These are phyloP conservation scores for Heterotilapia buettikoferi DNA, from an alignment of 2,113 vertebrate genomes.

Conservation along the genomic window DNA sequence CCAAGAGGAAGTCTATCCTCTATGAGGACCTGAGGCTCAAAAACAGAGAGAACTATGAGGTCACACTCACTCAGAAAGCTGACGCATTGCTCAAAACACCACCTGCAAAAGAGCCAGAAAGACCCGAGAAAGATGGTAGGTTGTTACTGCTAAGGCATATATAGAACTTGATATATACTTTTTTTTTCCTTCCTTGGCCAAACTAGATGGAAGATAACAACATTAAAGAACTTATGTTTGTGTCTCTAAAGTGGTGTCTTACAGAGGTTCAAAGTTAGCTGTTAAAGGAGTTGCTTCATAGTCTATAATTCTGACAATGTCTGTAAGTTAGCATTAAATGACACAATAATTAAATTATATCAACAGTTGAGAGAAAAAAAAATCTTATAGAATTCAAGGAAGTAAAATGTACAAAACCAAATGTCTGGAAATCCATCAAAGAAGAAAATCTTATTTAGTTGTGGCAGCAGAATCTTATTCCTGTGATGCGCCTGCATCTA, in stretches of 20 bases:
- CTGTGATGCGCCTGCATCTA: not conserved
- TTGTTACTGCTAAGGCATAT: not conserved
- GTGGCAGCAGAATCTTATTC: not conserved
- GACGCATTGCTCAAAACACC: constrained; percentile 57
- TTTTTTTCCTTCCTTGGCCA: not conserved
- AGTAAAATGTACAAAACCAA: not conserved
- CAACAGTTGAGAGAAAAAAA: not conserved
- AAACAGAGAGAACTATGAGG: constrained; percentile 77
- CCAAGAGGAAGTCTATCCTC: constrained; percentile 62
- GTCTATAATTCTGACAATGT: not conserved
- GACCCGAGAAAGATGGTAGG: constrained; percentile 56
- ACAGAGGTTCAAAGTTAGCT: not conserved
- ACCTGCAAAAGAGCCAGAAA: constrained; percentile 28
- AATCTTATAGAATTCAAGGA: not conserved
- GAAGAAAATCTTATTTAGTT: not conserved
- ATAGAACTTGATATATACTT: not conserved
- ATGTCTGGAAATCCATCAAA: not conserved
- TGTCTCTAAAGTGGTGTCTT: not conserved
- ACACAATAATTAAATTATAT: not conserved
- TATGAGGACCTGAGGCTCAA: constrained; percentile 73
- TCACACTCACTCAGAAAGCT: constrained; percentile 70
- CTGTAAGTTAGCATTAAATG: not conserved
- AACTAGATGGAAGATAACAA: not conserved
- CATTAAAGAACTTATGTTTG: not conserved
- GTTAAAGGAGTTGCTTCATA: not conserved